These are phyloP conservation scores for Epizoanthus rinbou DNA, from an alignment of 92 coral and sea anemone species.

Conservation along the genomic window DNA sequence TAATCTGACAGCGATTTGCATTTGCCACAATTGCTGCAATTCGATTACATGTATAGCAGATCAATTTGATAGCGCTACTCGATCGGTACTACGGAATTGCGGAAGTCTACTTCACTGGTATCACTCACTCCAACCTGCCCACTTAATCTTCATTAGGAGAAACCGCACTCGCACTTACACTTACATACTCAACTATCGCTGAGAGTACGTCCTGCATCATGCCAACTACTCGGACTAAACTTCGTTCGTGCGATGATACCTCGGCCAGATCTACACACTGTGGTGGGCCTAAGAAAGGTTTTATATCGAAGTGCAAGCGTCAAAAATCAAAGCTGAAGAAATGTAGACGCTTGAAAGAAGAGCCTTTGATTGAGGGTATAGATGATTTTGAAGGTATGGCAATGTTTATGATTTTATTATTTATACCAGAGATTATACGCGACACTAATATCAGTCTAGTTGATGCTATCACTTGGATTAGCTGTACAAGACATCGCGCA, in stretches of 20 bases:
- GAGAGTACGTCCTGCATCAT: neutral
- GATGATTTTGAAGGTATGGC: conserved; percentile 31
- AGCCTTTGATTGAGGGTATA: conserved; percentile 5
- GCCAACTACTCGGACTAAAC: conserved; percentile 42
- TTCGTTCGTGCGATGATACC: conserved; percentile 29
- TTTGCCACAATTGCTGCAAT: conserved; percentile 32
- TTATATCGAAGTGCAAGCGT: conserved; percentile 28
- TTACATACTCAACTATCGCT: neutral
- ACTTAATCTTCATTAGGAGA: conserved; percentile 11
- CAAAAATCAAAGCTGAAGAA: conserved; percentile 37
- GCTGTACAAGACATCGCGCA: neutral
- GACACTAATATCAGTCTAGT: neutral
- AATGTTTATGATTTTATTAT: conserved; percentile 6
- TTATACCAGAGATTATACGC: conserved; percentile 17
- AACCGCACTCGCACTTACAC: neutral
- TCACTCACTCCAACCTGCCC: neutral
- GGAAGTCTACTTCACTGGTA: conserved; percentile 7
- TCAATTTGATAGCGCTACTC: conserved; percentile 3
- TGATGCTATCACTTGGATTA: neutral
- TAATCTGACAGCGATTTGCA: conserved; percentile 47
- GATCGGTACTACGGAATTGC: neutral
- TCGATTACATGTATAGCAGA: conserved; percentile 10
- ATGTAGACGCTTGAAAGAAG: conserved; percentile 37
- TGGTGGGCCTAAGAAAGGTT: neutral
- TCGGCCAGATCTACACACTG: conserved; percentile 7